Conservation (phyloP, 1,140 invertebrate genomes). For the Neuroterus valhalla region DNA sequence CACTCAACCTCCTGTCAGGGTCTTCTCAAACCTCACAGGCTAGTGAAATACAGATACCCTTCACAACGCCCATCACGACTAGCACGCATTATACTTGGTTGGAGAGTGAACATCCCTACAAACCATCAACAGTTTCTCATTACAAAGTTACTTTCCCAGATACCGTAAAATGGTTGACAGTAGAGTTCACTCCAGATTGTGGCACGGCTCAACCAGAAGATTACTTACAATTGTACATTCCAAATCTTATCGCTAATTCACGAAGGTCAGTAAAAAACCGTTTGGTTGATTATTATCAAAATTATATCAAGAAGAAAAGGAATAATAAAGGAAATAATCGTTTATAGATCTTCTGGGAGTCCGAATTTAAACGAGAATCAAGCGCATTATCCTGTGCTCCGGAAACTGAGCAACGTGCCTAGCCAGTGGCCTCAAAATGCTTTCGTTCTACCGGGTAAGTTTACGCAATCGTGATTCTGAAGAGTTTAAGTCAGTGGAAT, state of each 20-base stretch:
- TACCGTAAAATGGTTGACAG: slow-evolving; percentile 90
- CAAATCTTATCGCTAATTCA: slow-evolving; percentile 66
- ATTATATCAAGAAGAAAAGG: too few species aligned
- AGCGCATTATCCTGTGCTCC: slow-evolving; percentile 83
- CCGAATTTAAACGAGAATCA: slow-evolving; percentile 58
- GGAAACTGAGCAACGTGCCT: slow-evolving; percentile 80
- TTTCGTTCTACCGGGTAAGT: slow-evolving; percentile 87
- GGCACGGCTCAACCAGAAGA: slow-evolving; percentile 96
- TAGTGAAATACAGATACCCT: slow-evolving; percentile 62
- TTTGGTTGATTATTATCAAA: background rate
- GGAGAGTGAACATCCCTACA: slow-evolving; percentile 98
- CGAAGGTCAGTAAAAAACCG: slow-evolving; percentile 53
- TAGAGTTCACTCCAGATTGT: slow-evolving; percentile 95
- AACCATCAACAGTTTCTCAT: slow-evolving; percentile 89
- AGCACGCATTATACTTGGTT: slow-evolving; percentile 93
- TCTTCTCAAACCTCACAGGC: slow-evolving; percentile 70
- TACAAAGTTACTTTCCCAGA: slow-evolving; percentile 93
- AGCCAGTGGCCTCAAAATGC: slow-evolving; percentile 92
- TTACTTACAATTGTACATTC: slow-evolving; percentile 90
- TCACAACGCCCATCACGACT: slow-evolving; percentile 77
- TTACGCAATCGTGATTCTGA: slow-evolving; percentile 31
- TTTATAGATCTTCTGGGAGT: slow-evolving; percentile 48
- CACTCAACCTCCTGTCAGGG: slow-evolving; percentile 83
- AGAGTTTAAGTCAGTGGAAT: background rate
- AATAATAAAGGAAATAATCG: background rate